Evolutionary conservation across 2,797 vertebrate genomes (phyloP).

Genomic region (Sebastes matsubarae): DNA sequence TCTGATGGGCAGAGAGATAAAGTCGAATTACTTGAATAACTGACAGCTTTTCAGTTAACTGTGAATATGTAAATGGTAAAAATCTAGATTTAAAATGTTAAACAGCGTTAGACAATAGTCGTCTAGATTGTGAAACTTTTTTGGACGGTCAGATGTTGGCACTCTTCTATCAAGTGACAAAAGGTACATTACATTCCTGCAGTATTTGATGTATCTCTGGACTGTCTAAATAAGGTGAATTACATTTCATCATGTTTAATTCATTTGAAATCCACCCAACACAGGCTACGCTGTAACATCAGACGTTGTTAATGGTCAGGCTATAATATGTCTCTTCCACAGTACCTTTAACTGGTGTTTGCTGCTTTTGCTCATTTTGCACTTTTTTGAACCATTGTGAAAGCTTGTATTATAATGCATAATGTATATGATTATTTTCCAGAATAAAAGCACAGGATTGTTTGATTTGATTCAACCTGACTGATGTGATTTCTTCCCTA

Average conservation of each 20-base stretch:
- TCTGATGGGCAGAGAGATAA: neutral
- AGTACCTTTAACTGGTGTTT: conserved; percentile 25
- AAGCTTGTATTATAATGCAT: conserved; percentile 62
- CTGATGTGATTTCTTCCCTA: conserved; percentile 18
- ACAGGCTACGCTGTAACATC: conserved; percentile 4
- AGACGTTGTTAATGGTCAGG: neutral
- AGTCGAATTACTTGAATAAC: neutral
- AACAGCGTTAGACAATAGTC: neutral
- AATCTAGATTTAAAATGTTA: neutral
- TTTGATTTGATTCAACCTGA: conserved; percentile 44
- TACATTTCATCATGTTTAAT: neutral
- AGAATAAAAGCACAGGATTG: conserved; percentile 72
- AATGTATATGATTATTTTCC: conserved; percentile 69
- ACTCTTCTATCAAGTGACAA: conserved; percentile 22
- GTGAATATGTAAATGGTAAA: conserved; percentile 32
- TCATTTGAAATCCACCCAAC: conserved; percentile 15
- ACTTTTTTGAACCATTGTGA: conserved; percentile 57
- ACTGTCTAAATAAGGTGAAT: neutral
- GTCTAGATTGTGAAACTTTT: neutral
- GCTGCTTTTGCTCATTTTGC: conserved; percentile 65
- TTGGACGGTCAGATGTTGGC: neutral
- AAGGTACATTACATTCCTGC: neutral
- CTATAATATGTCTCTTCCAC: conserved; percentile 10
- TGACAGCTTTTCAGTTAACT: conserved; percentile 4
- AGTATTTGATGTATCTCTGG: neutral